Evolutionary conservation across 1,140 invertebrate species (phyloP).

Genomic region (Heliconius nattereri): DNA sequence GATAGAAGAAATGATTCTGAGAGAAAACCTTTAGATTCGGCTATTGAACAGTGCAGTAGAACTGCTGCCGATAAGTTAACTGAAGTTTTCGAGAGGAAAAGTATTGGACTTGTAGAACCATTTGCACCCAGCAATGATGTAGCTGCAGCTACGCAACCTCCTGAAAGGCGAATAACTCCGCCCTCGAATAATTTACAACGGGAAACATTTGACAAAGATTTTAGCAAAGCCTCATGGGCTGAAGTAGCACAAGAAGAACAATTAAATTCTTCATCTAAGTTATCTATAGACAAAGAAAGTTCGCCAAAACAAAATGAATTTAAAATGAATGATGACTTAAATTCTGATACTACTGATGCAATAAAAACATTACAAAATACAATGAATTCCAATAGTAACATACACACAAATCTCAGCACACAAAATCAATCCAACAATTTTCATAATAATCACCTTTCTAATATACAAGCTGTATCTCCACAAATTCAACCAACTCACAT

Average conservation of each 20-base stretch:
- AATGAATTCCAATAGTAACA: slow-evolving; percentile 39
- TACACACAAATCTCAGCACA: slow-evolving; percentile 41
- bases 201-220: slow-evolving; percentile 71
- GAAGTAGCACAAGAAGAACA: slow-evolving; percentile 69
- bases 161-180: slow-evolving; percentile 56
- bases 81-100: slow-evolving; percentile 79
- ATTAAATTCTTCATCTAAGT: slow-evolving; percentile 41
- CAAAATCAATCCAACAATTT: slow-evolving; percentile 55
- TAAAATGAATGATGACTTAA: slow-evolving; percentile 43
- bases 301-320: slow-evolving; percentile 51
- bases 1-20: slow-evolving; percentile 73
- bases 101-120: slow-evolving; percentile 65
- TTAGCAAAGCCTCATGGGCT: slow-evolving; percentile 71
- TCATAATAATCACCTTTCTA: slow-evolving; percentile 47
- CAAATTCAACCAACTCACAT: slow-evolving; percentile 50
- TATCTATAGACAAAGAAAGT: slow-evolving; percentile 53
- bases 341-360: slow-evolving; percentile 47
- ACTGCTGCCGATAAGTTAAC: slow-evolving; percentile 75
- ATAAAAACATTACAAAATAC: slow-evolving; percentile 44
- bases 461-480: slow-evolving; percentile 46
- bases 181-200: slow-evolving; percentile 54
- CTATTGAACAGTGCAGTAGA: slow-evolving; percentile 63
- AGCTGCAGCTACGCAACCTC: slow-evolving; percentile 40
- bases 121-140: slow-evolving; percentile 55
- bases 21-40: slow-evolving; percentile 64